Base-by-base conservation (phyloP, 2,888 invertebrate genomes). In the Emesis furor region DNA sequence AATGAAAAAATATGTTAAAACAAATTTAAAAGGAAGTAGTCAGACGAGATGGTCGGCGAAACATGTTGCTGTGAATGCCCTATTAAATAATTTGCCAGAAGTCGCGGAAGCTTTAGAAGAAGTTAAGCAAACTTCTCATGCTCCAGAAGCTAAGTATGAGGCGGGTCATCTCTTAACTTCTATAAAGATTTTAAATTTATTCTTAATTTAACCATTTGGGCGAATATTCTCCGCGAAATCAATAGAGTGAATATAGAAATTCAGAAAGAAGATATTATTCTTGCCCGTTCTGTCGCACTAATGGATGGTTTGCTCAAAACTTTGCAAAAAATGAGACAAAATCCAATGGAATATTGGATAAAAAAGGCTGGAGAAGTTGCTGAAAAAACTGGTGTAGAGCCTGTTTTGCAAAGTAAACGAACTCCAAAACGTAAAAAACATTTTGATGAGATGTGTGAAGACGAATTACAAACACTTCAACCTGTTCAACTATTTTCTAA, bases 31-130 rank as follows among this genome's bases (percentile, higher is more conserved):
- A 81, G 81, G 82, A 86, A 86, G 81, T 76, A 85, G 84, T 81
- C 85, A 84, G 76, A 87, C 83, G 55, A 84, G 83, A 83, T 87
- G 88, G 88, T 86, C 88, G 78, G 83, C 85, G 59, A 86, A 85
- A 24, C 73, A 84, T 62, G 76, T 81, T 73, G 86, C 85, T 81
- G 86, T 86, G 35, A 86, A 69, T 81, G 84, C 87, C 76, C 76
- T 88, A 78, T 84, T 85, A 82, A 86, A 84, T 88, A 83, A 85
- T 77, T 79, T 78, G 67, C 79, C 78, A 73, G 78, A 85, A 81
- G 62, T 85, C 74, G 83, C 71, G 73, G 80, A 85, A 80, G 82
- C 83, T 76, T 84, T 84, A 51, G 72, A 83, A 81, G 82, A 84
- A 82, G 39, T 85, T 79, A 76, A 84, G 73, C 77, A 81, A 81